Conservation (phyloP, 1,140 invertebrate genomes). For the Drosophila nasuta region DNA sequence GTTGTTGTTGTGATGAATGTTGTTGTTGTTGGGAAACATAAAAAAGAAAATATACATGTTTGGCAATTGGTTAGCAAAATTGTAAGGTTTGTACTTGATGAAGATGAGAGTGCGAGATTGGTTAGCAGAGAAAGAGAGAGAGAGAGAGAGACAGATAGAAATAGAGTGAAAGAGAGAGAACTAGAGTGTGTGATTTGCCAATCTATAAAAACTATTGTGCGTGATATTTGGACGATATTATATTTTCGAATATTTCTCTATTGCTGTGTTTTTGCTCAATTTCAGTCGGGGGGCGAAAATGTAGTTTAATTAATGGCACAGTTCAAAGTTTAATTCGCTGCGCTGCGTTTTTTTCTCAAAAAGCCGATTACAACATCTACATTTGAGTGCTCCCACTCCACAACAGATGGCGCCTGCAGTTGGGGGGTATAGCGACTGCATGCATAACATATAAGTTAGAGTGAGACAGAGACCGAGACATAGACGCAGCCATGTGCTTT, state of each 20-base stretch:
- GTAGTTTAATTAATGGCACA: slow-evolving; percentile 78
- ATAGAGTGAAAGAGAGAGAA: background rate
- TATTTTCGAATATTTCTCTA: no score
- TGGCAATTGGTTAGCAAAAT: slow-evolving; percentile 78
- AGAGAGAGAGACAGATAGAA: slow-evolving; percentile 29
- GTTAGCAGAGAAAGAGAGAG: slow-evolving; percentile 38
- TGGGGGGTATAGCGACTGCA: slow-evolving; percentile 7
- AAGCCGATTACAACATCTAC: slow-evolving; percentile 76
- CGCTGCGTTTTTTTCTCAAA: slow-evolving; percentile 36
- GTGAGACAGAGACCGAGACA: background rate
- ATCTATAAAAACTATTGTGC: background rate
- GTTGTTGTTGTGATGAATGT: slow-evolving; percentile 49
- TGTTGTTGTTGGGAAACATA: slow-evolving; percentile 59
- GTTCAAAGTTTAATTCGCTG: slow-evolving; percentile 80
- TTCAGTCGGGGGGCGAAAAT: slow-evolving; percentile 25
- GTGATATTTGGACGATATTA: background rate
- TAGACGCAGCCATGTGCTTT: slow-evolving; percentile 21
- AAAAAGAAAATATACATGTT: slow-evolving; percentile 81
- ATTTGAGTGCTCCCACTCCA: slow-evolving; percentile 42
- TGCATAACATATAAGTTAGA: slow-evolving; percentile 14
- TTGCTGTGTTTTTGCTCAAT: background rate
- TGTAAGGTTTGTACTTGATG: slow-evolving; percentile 60
- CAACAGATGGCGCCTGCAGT: slow-evolving; percentile 21
- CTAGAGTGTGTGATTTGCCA: background rate
- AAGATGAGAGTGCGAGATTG: slow-evolving; percentile 46